These are phyloP conservation scores for Sitta europaea DNA, from an alignment of 2,113 vertebrate genomes.

Conservation along the genomic window DNA sequence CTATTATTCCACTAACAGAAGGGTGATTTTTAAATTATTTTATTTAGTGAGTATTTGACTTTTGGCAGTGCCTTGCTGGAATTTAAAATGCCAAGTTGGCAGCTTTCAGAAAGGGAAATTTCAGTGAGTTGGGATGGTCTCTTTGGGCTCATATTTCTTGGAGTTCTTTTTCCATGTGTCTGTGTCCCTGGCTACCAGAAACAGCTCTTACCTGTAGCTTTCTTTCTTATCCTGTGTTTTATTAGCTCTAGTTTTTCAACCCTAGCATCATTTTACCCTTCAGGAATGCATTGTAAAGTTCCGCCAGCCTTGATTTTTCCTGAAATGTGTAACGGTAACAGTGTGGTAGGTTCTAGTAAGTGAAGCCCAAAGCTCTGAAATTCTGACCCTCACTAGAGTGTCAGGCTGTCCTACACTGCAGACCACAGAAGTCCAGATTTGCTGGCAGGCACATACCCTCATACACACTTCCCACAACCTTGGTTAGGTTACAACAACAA, in stretches of 20 bases:
- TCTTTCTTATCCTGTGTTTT: background rate
- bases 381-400: background rate
- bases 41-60: conserved; percentile 1
- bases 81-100: conserved; percentile 49
- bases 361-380: background rate
- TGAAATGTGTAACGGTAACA: background rate
- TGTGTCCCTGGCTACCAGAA: background rate
- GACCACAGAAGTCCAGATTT: background rate
- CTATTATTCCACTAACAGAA: background rate
- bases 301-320: background rate
- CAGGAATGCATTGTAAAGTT: background rate
- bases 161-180: conserved; percentile 13
- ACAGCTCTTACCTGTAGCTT: background rate
- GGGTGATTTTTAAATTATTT: background rate
- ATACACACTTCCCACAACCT: background rate
- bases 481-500: background rate
- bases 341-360: background rate
- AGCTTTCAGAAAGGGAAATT: conserved; percentile 35
- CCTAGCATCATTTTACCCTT: background rate
- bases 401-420: background rate
- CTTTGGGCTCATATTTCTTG: conserved; percentile 41
- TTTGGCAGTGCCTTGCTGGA: background rate
- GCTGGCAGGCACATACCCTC: background rate
- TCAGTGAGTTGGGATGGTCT: conserved; percentile 21
- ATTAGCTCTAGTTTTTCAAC: background rate